A percentile compares a stretch with the other conserved stretches of the same genome.
These are phyloP conservation scores for Tipula unca DNA, from an alignment of 2,888 invertebrate species.

Conservation along the genomic window DNA sequence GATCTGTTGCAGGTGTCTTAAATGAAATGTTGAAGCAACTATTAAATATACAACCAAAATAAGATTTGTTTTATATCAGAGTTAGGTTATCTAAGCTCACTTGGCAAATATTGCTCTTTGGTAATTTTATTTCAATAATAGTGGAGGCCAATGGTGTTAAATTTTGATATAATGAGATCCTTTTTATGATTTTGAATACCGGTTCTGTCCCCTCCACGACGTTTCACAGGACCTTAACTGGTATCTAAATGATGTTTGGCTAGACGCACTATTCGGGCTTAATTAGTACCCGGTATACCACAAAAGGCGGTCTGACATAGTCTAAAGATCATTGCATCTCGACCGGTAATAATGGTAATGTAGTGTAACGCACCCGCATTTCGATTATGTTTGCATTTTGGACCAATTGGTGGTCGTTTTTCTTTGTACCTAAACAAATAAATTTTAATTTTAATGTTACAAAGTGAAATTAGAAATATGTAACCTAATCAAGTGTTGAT, in stretches of 20 bases:
- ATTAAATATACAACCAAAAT: not conserved
- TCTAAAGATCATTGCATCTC: not conserved
- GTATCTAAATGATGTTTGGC: not conserved
- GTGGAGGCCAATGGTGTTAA: not conserved
- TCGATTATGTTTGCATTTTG: not conserved
- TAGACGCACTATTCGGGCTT: not conserved
- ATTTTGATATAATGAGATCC: not conserved
- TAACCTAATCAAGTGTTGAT: too few species aligned
- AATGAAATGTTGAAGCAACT: not conserved
- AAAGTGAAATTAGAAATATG: too few species aligned
- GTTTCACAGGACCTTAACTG: not conserved
- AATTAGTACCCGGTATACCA: too few species aligned
- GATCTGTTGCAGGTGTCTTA: not conserved
- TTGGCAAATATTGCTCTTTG: too few species aligned
- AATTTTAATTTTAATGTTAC: too few species aligned
- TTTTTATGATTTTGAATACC: not conserved
- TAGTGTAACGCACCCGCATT: not conserved
- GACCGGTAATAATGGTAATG: not conserved
- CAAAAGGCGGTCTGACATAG: not conserved
- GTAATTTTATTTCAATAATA: not conserved
- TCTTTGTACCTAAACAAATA: conserved; percentile 22
- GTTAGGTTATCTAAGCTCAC: not conserved
- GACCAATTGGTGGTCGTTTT: not conserved
- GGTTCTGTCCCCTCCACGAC: not conserved
- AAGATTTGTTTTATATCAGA: not conserved